Percentiles rank a stretch among this genome's conserved stretches.
phyloP scores from a whole-genome alignment of 2,113 vertebrate genomes.

The Chaetorhynchus papuensis region DNA sequence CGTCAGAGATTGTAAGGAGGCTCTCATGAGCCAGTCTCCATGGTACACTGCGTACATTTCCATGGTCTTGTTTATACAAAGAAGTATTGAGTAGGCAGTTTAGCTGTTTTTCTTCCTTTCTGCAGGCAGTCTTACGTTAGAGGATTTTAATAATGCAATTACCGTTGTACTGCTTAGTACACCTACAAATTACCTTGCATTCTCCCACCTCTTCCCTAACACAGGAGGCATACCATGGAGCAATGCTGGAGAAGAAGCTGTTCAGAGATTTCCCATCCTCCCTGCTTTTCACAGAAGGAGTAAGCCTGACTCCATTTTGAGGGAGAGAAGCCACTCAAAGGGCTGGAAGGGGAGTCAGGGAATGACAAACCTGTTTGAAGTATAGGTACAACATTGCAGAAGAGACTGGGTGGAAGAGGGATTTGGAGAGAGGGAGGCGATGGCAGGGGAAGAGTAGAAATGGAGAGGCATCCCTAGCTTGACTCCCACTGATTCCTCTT shows the following conservation, averaged over 20 bases:
- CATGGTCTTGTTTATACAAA: conserved; percentile 36
- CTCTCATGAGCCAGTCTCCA: conserved; percentile 16
- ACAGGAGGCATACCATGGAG: not conserved
- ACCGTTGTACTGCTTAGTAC: conserved; percentile 21
- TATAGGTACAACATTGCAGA: not conserved
- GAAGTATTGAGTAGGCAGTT: conserved; percentile 41
- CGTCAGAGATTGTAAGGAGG: not conserved
- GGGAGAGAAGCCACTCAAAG: not conserved
- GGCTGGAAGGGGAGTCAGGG: not conserved
- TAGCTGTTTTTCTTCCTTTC: conserved; percentile 36
- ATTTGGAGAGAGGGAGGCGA: not conserved
- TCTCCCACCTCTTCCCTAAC: not conserved
- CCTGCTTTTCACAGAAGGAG: not conserved
- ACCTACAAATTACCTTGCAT: conserved; percentile 14
- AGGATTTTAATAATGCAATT: conserved; percentile 46
- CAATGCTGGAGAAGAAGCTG: not conserved
- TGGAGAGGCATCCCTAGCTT: not conserved
- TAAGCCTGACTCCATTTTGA: not conserved
- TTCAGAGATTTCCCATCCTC: not conserved
- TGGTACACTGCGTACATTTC: conserved; percentile 24
- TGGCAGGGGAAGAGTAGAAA: not conserved
- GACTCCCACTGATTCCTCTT: not conserved
- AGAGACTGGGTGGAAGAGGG: not conserved
- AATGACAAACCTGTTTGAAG: not conserved
- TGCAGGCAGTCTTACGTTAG: conserved; percentile 27